These are phyloP conservation scores for Clitarchus hookeri DNA, from an alignment of 2,888 invertebrate species.

Conservation along the genomic window DNA sequence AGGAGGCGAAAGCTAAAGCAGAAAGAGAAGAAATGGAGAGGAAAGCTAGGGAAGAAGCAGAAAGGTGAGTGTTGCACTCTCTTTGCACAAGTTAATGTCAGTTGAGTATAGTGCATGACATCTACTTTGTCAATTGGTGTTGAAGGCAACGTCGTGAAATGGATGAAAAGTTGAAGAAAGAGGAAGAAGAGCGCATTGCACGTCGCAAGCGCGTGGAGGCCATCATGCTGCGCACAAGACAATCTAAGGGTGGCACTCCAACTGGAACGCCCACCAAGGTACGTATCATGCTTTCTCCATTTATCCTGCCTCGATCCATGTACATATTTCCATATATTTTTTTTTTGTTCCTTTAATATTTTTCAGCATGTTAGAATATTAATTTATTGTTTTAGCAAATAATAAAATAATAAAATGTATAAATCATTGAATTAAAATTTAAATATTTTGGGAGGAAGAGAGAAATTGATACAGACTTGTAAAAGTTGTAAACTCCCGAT, in stretches of 20 bases:
- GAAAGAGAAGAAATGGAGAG: slow-evolving; percentile 78
- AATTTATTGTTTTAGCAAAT: too few relatives aligned
- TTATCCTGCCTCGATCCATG: too few relatives aligned
- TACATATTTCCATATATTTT: too few relatives aligned
- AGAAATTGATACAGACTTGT: too few relatives aligned
- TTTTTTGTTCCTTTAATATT: too few relatives aligned
- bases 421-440: too few relatives aligned
- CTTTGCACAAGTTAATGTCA: too few relatives aligned
- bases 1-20: slow-evolving; percentile 65
- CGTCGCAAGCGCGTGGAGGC: slow-evolving; percentile 90
- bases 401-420: too few relatives aligned
- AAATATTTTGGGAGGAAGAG: too few relatives aligned
- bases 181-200: slow-evolving; percentile 87
- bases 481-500: too few relatives aligned
- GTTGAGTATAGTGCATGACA: not conserved
- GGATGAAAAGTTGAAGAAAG: slow-evolving; percentile 78
- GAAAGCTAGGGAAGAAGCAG: slow-evolving; percentile 84
- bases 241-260: slow-evolving; percentile 55
- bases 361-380: too few relatives aligned
- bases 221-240: slow-evolving; percentile 87
- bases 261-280: slow-evolving; percentile 6
- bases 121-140: slow-evolving; percentile 25
- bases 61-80: slow-evolving; percentile 55
- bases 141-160: slow-evolving; percentile 74
- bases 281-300: not conserved